Base-by-base conservation (phyloP, 1,140 invertebrate species). In the Polypedilum vanderplanki region DNA sequence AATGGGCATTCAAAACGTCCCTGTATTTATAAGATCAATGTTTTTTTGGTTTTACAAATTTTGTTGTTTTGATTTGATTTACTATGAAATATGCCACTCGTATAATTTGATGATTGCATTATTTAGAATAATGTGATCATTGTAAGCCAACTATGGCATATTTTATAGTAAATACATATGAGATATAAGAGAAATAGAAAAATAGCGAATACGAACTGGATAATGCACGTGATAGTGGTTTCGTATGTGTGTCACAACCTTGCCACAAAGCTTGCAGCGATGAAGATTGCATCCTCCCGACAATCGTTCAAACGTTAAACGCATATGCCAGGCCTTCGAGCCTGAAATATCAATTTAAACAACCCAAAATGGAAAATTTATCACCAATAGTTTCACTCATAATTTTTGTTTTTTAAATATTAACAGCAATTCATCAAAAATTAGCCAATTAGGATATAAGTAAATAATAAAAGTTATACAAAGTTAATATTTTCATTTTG, bases 211-310 rank as follows among this genome's bases (percentile, higher is more conserved):
- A 33, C 24, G 24, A 33, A 33, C 24, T 79, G 92, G 92, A 86
- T 93, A 93, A 86, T 93, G 92, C 84, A 93, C 92, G 86, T 93
- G 91, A 87, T 93, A 93, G 87, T 93, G 92, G 87, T 93, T 93
- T 83, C 92, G 89, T 86, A 93, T 93, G 88, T 93, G 91, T 83
- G 91, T 93, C 86, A 93, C 91, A 87, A 93, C 90, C 88, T 93
- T 93, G 85, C 92, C 92, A 87, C 91, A 93, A 85, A 93, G 88
- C 88, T 93, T 93, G 88, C 92, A 93, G 85, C 91, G 90, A 88
- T 93, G 91, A 86, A 92, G 90, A 87, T 93, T 93, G 84, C 90
- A 90, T 86, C 90, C 90, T 85, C 91, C 91, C 85, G 91, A 91
- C 86, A 93, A 88, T 80, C 91, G 90, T 87, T 93, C 92, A 88